Percentiles rank a stretch among this genome's conserved stretches.
Conservation (phyloP, 2,113 vertebrate genomes). For the Catharus minimus region DNA sequence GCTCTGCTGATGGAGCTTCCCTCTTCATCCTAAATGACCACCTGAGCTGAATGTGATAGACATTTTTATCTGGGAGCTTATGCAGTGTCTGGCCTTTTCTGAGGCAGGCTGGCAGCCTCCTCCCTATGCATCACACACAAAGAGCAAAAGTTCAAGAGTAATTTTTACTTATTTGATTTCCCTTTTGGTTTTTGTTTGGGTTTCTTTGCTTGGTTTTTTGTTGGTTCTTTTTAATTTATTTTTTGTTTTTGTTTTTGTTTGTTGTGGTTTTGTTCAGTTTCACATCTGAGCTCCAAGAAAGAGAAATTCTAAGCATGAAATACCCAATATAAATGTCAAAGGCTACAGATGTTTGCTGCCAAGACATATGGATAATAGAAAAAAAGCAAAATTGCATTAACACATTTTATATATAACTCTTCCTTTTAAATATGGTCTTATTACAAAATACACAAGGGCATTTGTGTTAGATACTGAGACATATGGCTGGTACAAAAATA, state of each 20-base stretch:
- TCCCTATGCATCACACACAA: background rate
- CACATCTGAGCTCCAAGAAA: background rate
- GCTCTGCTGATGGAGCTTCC: constrained; percentile 4
- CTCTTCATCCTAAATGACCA: constrained; percentile 64
- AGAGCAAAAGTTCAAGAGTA: constrained; percentile 16
- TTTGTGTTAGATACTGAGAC: background rate
- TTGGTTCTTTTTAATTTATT: too few species aligned
- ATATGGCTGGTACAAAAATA: background rate
- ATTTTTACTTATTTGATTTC: background rate
- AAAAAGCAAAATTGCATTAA: background rate
- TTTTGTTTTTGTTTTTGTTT: too few species aligned
- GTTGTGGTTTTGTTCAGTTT: too few species aligned
- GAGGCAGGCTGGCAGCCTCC: background rate
- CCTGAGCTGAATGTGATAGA: constrained; percentile 31
- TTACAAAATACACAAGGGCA: background rate
- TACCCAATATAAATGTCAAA: background rate
- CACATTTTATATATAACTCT: background rate
- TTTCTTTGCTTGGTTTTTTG: too few species aligned
- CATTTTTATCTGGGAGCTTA: constrained; percentile 35
- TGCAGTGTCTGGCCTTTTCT: constrained; percentile 60
- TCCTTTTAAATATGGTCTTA: background rate
- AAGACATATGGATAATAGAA: background rate
- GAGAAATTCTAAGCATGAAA: background rate
- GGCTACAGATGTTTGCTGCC: background rate
- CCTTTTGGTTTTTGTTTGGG: background rate